phyloP scores from a whole-genome alignment of 2,113 vertebrate genomes.

The Lethenteron reissneri region DNA sequence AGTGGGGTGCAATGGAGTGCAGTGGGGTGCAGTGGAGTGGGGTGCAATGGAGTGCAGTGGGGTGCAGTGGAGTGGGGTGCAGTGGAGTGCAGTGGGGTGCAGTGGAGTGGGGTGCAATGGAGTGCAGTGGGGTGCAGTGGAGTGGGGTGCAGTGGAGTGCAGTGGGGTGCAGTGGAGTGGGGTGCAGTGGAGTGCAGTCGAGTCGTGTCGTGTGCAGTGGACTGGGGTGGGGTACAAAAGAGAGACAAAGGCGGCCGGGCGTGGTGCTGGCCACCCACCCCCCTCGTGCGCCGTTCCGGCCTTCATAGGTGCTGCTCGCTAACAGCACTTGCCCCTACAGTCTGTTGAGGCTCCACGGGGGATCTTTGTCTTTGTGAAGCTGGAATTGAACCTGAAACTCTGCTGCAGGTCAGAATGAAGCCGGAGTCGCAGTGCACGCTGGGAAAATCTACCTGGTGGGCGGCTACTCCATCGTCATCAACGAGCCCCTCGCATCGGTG shows the following conservation, averaged over 20 bases:
- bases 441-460: constrained; percentile 92
- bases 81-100: no score
- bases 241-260: not conserved
- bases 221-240: not conserved
- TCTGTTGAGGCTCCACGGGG: not conserved
- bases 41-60: no score
- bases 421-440: constrained; percentile 71
- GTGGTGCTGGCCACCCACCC: not conserved
- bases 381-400: no score
- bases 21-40: no score
- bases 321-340: not conserved
- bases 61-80: no score
- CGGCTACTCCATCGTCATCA: constrained; percentile 48
- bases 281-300: not conserved
- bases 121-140: no score
- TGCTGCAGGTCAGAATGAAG: constrained; percentile 72
- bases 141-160: no score
- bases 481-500: not conserved
- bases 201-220: no score
- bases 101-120: no score
- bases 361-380: constrained; percentile 16
- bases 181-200: no score
- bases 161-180: no score
- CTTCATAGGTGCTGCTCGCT: not conserved
- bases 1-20: no score